phyloP scores from a whole-genome alignment of 2,797 vertebrate genomes.

The Onychomys leucogaster region DNA sequence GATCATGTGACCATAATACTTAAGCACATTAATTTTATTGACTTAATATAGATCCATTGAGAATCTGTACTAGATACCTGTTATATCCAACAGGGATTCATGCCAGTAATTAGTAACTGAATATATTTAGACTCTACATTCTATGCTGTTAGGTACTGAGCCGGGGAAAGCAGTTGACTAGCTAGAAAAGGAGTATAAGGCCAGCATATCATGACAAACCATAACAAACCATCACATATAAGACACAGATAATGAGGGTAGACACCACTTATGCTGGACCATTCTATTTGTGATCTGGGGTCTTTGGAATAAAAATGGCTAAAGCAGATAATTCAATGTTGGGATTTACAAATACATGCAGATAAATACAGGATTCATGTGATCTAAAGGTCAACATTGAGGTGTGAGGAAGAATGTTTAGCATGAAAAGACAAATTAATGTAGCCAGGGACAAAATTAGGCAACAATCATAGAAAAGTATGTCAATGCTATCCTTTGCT shows the following conservation, averaged over 20 bases:
- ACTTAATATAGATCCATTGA: constrained; percentile 3
- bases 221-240: not conserved
- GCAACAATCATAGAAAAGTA: not conserved
- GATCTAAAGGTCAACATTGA: not conserved
- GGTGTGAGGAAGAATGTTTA: not conserved
- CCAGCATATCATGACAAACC: not conserved
- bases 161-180: not conserved
- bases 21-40: not conserved
- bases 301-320: not conserved
- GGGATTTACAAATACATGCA: not conserved
- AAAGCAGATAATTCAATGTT: not conserved
- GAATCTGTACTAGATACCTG: constrained; percentile 24
- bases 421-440: not conserved
- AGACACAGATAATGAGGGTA: not conserved
- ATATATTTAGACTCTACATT: not conserved
- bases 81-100: not conserved
- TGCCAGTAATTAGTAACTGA: not conserved
- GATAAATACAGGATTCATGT: not conserved
- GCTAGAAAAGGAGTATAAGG: not conserved
- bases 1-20: not conserved
- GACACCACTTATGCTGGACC: fast-evolving
- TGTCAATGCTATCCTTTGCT: not conserved
- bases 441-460: not conserved
- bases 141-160: not conserved
- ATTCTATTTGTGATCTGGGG: not conserved